phyloP scores from a whole-genome alignment of 2,113 vertebrate genomes.

The Apteryx owenii region DNA sequence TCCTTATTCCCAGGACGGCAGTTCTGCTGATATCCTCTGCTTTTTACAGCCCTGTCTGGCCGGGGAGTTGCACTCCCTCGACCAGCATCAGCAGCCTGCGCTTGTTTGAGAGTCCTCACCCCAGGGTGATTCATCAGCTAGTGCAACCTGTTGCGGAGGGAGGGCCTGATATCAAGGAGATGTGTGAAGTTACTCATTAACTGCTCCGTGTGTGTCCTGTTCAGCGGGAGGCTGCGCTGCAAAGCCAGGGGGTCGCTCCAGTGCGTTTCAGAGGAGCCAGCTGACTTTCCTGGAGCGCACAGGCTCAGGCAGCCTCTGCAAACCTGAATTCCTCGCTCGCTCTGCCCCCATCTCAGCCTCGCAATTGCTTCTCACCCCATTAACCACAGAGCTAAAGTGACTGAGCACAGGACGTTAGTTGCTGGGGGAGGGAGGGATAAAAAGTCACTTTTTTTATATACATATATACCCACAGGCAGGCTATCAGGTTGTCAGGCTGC shows the following conservation, averaged over 20 bases:
- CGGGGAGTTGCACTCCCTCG: fast-evolving
- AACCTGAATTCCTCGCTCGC: fast-evolving
- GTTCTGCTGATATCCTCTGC: not conserved
- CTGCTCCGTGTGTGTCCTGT: fast-evolving
- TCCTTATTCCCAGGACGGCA: fast-evolving
- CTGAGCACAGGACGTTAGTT: fast-evolving
- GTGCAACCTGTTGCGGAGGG: conserved; percentile 13
- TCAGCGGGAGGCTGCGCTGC: not conserved
- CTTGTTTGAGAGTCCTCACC: not conserved
- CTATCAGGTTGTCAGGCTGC: not conserved
- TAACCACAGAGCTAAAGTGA: not conserved
- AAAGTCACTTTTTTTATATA: not conserved
- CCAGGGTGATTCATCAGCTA: conserved; percentile 44
- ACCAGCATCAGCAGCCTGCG: not conserved
- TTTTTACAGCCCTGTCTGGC: not conserved
- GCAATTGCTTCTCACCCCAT: not conserved
- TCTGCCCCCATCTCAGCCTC: fast-evolving
- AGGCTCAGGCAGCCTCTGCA: fast-evolving
- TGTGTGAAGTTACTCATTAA: conserved; percentile 39
- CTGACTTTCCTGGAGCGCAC: fast-evolving
- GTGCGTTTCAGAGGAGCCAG: not conserved
- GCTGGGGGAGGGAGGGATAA: not conserved
- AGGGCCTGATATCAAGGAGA: conserved; percentile 20
- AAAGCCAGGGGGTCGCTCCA: not conserved
- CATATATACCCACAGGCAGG: not conserved